A percentile compares a stretch with the other conserved stretches of the same genome.
These are phyloP conservation scores for Typhlichthys eigenmanni DNA, from an alignment of 2,797 vertebrate genomes.

Conservation along the genomic window DNA sequence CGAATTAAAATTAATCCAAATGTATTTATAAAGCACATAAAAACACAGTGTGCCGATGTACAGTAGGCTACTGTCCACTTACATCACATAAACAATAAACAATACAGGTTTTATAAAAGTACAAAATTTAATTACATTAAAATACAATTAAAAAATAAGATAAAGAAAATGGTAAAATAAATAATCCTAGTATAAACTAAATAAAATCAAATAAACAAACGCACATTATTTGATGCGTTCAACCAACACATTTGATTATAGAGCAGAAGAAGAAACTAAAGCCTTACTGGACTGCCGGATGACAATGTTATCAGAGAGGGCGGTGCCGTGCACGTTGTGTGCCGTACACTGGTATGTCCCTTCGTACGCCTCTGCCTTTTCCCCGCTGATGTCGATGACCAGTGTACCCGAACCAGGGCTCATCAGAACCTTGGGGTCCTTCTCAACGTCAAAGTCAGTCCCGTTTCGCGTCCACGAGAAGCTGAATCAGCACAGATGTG, in stretches of 20 bases:
- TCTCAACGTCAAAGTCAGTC: constrained; percentile 93
- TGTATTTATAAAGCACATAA: too few species aligned
- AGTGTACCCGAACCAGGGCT: constrained; percentile 90
- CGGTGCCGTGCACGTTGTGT: constrained; percentile 90
- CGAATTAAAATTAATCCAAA: too few species aligned
- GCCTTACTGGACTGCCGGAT: constrained; percentile 92
- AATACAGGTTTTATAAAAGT: too few species aligned
- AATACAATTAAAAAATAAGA: too few species aligned
- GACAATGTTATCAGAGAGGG: constrained; percentile 90
- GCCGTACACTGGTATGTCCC: constrained; percentile 93
- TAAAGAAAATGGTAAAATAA: too few species aligned
- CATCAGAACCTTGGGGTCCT: constrained; percentile 88
- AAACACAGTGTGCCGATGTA: too few species aligned
- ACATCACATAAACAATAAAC: too few species aligned
- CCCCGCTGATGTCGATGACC: constrained; percentile 89
- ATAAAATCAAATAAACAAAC: too few species aligned
- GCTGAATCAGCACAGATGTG: constrained; percentile 38
- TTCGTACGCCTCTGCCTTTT: constrained; percentile 91
- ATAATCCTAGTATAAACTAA: too few species aligned
- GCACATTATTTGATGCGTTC: too few species aligned
- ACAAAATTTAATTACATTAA: too few species aligned
- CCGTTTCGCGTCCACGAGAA: constrained; percentile 97
- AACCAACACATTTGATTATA: not conserved
- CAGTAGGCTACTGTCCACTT: too few species aligned
- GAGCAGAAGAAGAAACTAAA: not conserved